Conservation (phyloP, 2,888 invertebrate species). For the Platynereis dumerilii region DNA sequence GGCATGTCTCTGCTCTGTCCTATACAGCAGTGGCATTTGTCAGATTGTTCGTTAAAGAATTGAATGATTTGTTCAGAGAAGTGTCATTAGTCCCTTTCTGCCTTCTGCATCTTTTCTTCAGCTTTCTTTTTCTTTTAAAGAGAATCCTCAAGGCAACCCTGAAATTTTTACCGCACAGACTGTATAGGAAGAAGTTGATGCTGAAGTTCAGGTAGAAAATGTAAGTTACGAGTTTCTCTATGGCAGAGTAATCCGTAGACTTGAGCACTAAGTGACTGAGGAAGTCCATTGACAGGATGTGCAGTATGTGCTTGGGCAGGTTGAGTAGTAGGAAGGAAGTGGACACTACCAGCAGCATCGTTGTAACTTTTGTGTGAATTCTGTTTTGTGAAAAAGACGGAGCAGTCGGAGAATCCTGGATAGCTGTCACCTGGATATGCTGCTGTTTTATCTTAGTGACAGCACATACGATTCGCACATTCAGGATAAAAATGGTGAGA, state of each 20-base stretch:
- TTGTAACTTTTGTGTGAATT: slow-evolving; percentile 4
- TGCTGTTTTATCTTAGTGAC: neutral
- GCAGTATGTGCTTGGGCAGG: slow-evolving; percentile 7
- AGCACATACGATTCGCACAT: slow-evolving; percentile 38
- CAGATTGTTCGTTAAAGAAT: no score
- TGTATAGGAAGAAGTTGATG: slow-evolving; percentile 23
- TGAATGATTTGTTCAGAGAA: no score
- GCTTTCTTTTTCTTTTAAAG: neutral
- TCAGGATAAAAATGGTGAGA: slow-evolving; percentile 42
- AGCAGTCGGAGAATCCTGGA: neutral
- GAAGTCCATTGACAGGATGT: slow-evolving; percentile 10
- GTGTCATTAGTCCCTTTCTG: no score
- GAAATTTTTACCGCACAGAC: slow-evolving; percentile 14
- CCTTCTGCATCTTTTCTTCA: no score
- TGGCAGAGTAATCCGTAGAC: neutral
- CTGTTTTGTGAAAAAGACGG: neutral
- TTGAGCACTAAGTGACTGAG: neutral
- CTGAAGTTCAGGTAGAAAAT: slow-evolving; percentile 20
- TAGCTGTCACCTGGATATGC: neutral
- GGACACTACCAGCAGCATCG: slow-evolving; percentile 17
- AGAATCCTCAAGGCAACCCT: slow-evolving; percentile 8
- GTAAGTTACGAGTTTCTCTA: slow-evolving; percentile 14
- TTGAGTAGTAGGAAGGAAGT: slow-evolving; percentile 15
- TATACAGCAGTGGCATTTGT: no score
- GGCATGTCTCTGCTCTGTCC: no score